These are phyloP conservation scores for Boulengeromyrus knoepffleri DNA, from an alignment of 2,113 vertebrate genomes.

Conservation along the genomic window DNA sequence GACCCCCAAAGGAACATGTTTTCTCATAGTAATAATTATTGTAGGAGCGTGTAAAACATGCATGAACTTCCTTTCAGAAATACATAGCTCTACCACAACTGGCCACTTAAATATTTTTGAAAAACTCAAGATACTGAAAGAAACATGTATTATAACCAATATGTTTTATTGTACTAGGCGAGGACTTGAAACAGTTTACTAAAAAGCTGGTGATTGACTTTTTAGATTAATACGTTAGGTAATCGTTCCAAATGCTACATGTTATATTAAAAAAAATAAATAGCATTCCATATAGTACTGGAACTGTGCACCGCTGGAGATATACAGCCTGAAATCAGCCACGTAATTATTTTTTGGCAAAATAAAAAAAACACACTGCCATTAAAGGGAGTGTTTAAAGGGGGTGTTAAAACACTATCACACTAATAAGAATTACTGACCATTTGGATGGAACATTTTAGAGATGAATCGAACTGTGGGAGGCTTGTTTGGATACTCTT, in stretches of 20 bases:
- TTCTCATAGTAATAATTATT: too few relatives aligned
- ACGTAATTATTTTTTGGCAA: neutral
- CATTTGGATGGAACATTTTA: slow-evolving; percentile 99
- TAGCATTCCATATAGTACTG: neutral
- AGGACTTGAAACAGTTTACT: neutral
- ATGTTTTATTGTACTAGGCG: neutral
- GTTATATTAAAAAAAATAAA: neutral
- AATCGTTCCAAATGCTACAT: neutral
- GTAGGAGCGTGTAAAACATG: neutral
- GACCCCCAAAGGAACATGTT: too few relatives aligned
- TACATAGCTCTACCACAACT: neutral
- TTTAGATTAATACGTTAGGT: neutral
- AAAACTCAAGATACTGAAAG: neutral
- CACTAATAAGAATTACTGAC: slow-evolving; percentile 58
- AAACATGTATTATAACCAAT: neutral
- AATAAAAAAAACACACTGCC: neutral
- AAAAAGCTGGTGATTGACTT: neutral
- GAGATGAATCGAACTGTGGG: slow-evolving; percentile 97
- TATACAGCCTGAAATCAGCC: neutral
- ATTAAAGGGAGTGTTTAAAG: neutral
- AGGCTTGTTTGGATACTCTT: slow-evolving; percentile 99
- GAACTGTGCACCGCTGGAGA: neutral
- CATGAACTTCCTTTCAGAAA: neutral
- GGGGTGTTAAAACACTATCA: neutral
- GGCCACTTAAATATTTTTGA: neutral